Conservation (phyloP, 2,113 vertebrate species). For the Nettapus auritus region DNA sequence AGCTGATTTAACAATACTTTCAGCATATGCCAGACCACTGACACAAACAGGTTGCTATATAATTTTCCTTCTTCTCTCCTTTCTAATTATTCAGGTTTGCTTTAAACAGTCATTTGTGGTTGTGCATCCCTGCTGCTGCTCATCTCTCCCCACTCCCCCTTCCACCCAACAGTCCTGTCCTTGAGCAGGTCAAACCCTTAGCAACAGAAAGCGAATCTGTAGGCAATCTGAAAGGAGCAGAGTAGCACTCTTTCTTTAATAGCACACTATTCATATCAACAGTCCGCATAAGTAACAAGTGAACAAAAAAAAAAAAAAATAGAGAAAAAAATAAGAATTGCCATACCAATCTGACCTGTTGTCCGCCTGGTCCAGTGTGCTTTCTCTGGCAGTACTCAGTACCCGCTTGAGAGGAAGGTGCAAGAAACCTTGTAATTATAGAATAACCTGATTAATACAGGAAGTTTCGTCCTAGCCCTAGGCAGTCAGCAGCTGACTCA, state of each 20-base stretch:
- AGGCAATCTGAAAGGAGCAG: background rate
- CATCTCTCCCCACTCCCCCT: background rate
- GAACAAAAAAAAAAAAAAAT: background rate
- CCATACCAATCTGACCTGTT: constrained; percentile 66
- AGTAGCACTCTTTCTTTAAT: background rate
- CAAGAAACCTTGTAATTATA: constrained; percentile 69
- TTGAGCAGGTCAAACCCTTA: constrained; percentile 45
- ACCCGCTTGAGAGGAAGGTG: constrained; percentile 59
- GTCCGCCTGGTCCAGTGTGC: constrained; percentile 50
- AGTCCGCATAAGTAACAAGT: background rate
- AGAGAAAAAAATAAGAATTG: background rate
- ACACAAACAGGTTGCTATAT: constrained; percentile 61
- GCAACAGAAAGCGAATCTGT: constrained; percentile 44
- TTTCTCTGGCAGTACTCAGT: constrained; percentile 31
- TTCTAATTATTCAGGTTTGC: constrained; percentile 58
- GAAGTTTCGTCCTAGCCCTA: constrained; percentile 69
- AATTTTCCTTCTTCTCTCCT: constrained; percentile 43
- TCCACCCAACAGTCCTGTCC: background rate
- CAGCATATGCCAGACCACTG: constrained; percentile 44
- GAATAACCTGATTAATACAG: constrained; percentile 74
- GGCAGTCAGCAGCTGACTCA: constrained; percentile 71
- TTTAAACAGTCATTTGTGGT: constrained; percentile 15
- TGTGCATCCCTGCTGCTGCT: background rate
- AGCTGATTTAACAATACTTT: constrained; percentile 8
- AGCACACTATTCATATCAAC: background rate